Conservation (phyloP, 1,140 invertebrate genomes). For the Aporrectodea caliginosa region DNA sequence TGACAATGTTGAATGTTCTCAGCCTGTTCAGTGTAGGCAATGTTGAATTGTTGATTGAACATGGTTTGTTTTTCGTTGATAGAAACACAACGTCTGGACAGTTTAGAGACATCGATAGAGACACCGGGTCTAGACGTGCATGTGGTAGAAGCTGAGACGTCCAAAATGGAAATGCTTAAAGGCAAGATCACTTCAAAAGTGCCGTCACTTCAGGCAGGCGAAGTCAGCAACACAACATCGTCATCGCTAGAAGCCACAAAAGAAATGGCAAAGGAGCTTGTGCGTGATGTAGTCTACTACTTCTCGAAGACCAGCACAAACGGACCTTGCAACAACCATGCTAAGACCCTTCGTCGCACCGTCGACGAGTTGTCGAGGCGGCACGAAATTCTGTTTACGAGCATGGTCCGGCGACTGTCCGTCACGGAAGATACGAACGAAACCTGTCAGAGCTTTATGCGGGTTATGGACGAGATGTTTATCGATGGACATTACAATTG, state of each 20-base stretch:
- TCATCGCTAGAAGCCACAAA: background rate
- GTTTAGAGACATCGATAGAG: too few relatives aligned
- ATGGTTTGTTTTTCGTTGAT: too few relatives aligned
- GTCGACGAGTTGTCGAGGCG: background rate
- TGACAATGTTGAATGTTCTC: too few relatives aligned
- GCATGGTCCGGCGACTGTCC: background rate
- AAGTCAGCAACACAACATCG: background rate
- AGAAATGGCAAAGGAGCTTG: background rate
- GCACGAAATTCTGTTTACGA: background rate
- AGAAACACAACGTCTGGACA: too few relatives aligned
- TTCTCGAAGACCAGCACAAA: background rate
- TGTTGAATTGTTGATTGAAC: too few relatives aligned
- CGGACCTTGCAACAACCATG: background rate
- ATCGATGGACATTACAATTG: background rate
- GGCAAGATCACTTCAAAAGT: background rate
- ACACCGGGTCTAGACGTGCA: too few relatives aligned
- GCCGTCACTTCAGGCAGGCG: background rate
- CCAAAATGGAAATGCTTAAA: background rate
- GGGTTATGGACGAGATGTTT: background rate
- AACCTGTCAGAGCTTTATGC: background rate
- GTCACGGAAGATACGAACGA: background rate
- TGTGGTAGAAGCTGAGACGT: too few relatives aligned
- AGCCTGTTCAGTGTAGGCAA: too few relatives aligned
- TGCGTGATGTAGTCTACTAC: background rate
- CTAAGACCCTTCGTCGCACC: background rate